Base-by-base conservation (phyloP, 2,888 invertebrate genomes). In the Adela reaumurella region DNA sequence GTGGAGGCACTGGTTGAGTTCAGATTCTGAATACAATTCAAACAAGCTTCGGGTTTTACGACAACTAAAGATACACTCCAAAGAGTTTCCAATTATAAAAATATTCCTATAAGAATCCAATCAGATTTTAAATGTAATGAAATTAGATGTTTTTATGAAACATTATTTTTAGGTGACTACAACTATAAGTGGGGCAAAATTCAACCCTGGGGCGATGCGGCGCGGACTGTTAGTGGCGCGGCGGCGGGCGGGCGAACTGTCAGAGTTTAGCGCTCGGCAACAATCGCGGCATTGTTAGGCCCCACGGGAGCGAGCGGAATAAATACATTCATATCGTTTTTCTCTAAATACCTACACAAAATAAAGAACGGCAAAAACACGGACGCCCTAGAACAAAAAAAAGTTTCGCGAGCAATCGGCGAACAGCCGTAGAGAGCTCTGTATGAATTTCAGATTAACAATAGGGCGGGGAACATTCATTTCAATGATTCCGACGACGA, bases 271-370 rank as follows among this genome's bases (percentile, higher is more conserved):
- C 35, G 35, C 35, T 69, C 65, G 61, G 62, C 72, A 68, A 77
- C 78, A 77, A 76, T 72, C 77, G 68, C 68, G 73, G 74, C 77
- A 78, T 78, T 78, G 78, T 78, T 77, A 77, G 69, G 62, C 62
- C 17, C 19, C 55, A 65, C 35, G 35, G 68, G 72, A 67, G 73
- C 73, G 74, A 70, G 72, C 73, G 62, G 77, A 76, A 78, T 78
- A 78, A 78, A 78, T 78, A 77, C 77, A 77, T 77, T 77, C 76
- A 77, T 77, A 78, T 77, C 72, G 77, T 35, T 24, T 73, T 76
- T 76, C 77, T 74, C 71, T 70, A 73, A 76, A 76, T 73, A 74
- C 70, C 68, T 62, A 62, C 63, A 65, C 35, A 35, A 35, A 35
- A 35, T 14, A 35, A 35, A 35, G 35, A 35, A 11, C 6, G 35